These are phyloP conservation scores for Chaetogeoica ovagalla DNA, from an alignment of 2,888 invertebrate species.

Conservation along the genomic window DNA sequence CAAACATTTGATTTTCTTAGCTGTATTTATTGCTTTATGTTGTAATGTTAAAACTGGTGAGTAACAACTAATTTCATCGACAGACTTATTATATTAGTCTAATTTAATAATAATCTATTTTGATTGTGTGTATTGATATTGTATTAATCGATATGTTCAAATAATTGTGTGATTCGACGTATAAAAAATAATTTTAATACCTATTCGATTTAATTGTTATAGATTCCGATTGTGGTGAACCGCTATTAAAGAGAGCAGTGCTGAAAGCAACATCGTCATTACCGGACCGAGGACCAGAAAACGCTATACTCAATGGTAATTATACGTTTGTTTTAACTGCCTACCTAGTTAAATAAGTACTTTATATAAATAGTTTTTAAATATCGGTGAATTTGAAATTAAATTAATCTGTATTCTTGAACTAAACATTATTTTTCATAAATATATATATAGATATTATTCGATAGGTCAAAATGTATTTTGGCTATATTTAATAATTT, in stretches of 20 bases:
- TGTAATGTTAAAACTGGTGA: constrained; percentile 38
- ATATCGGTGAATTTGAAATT: background rate
- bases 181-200: background rate
- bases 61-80: background rate
- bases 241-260: constrained; percentile 73
- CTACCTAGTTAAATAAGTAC: background rate
- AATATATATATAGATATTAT: background rate
- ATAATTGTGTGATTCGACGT: background rate
- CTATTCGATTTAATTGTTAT: constrained; percentile 11
- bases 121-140: too few relatives aligned
- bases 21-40: constrained; percentile 6
- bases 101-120: too few relatives aligned
- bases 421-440: background rate
- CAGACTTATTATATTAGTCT: background rate
- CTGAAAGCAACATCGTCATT: constrained; percentile 80
- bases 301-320: constrained; percentile 83
- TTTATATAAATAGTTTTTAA: background rate
- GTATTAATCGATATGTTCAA: background rate
- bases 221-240: constrained; percentile 72
- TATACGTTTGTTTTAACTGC: constrained; percentile 26
- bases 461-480: background rate
- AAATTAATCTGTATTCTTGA: background rate
- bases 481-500: background rate
- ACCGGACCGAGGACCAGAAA: constrained; percentile 79
- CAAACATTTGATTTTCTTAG: background rate